These are phyloP conservation scores for Amphiprion ocellaris DNA, from an alignment of 2,113 vertebrate genomes.

Conservation along the genomic window DNA sequence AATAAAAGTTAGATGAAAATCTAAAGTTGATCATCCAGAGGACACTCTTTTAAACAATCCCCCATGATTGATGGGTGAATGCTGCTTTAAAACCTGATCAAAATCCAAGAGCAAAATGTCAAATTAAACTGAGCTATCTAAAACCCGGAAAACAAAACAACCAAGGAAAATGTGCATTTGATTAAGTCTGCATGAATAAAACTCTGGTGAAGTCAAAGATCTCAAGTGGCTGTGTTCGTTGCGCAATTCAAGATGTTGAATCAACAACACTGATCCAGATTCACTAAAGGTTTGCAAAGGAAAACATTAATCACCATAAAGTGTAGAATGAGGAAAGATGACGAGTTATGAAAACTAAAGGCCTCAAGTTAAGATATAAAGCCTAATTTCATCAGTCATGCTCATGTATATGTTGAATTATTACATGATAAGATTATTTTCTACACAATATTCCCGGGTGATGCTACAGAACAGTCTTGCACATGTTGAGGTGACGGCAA, in stretches of 20 bases:
- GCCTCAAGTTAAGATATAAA: not conserved
- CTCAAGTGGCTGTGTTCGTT: not conserved
- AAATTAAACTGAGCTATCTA: too few relatives aligned
- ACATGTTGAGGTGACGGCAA: not conserved
- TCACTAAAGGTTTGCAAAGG: constrained; percentile 17
- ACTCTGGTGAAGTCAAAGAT: not conserved
- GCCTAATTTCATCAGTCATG: not conserved
- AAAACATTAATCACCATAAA: not conserved
- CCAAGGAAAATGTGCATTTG: not conserved
- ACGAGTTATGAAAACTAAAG: not conserved
- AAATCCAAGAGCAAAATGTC: not conserved
- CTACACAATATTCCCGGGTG: not conserved
- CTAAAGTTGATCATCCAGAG: too few relatives aligned
- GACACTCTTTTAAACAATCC: too few relatives aligned
- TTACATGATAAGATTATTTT: not conserved
- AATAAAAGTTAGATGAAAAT: too few relatives aligned
- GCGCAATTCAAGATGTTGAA: not conserved
- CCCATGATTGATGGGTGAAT: too few relatives aligned
- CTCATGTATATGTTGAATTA: not conserved
- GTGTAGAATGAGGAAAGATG: not conserved
- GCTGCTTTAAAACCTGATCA: too few relatives aligned
- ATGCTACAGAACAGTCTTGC: not conserved
- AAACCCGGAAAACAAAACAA: not conserved
- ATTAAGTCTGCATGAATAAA: not conserved
- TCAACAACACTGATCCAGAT: constrained; percentile 36